Conservation (phyloP, 2,888 invertebrate species). For the Venusia cambrica region DNA sequence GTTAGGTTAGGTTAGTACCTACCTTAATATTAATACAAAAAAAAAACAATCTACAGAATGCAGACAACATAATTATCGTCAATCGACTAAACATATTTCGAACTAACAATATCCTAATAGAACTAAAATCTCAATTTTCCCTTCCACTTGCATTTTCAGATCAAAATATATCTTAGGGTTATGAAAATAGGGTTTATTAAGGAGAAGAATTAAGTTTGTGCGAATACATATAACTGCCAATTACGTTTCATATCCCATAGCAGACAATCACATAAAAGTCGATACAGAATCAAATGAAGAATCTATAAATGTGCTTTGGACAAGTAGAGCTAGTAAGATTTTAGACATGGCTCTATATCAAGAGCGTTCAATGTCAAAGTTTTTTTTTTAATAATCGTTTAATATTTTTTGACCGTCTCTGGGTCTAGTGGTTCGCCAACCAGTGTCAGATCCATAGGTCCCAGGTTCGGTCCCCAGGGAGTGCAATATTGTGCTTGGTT, state of each 20-base stretch:
- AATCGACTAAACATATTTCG: too few species aligned
- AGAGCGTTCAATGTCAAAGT: too few species aligned
- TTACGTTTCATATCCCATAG: conserved; percentile 62
- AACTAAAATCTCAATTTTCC: conserved; percentile 1
- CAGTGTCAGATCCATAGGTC: too few species aligned
- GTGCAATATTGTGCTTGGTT: too few species aligned
- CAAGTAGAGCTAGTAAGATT: conserved; percentile 39
- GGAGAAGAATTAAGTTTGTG: conserved; percentile 40
- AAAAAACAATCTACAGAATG: too few species aligned
- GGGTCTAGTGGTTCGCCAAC: too few species aligned
- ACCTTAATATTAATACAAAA: too few species aligned
- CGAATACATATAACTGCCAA: conserved; percentile 58
- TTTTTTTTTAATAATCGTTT: too few species aligned
- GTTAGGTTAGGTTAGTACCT: too few species aligned
- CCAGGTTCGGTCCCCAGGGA: too few species aligned
- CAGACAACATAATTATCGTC: too few species aligned
- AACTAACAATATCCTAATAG: conserved; percentile 22
- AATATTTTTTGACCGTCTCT: too few species aligned
- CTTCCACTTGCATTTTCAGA: conserved; percentile 6
- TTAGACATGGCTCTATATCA: conserved; percentile 34
- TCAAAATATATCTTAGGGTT: conserved; percentile 23
- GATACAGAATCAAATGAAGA: conserved; percentile 78
- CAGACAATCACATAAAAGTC: conserved; percentile 73
- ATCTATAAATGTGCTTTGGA: conserved; percentile 78
- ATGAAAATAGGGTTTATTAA: conserved; percentile 23